Percentiles rank a stretch among this genome's conserved stretches.
These are phyloP conservation scores for Hydrotaea cyrtoneurina DNA, from an alignment of 2,888 invertebrate genomes.

Conservation along the genomic window DNA sequence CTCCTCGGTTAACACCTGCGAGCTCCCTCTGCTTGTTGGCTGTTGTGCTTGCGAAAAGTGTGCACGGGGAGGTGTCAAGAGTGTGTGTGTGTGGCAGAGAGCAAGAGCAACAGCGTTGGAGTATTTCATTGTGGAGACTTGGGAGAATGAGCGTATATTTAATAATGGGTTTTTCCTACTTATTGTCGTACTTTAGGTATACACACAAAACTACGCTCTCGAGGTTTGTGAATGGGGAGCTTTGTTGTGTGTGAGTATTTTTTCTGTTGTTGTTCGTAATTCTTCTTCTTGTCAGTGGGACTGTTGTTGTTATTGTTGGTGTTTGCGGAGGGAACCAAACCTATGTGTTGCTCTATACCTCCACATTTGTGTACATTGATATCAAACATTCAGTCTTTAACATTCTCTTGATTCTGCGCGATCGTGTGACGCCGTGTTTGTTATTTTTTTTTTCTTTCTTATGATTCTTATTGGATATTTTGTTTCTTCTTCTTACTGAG, in stretches of 20 bases:
- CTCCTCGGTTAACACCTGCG: constrained; percentile 62
- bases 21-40: constrained; percentile 45
- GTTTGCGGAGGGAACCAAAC: constrained; percentile 2
- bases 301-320: constrained; percentile 46
- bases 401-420: constrained; percentile 80
- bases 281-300: constrained; percentile 30
- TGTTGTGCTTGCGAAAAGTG: background rate
- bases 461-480: constrained; percentile 31
- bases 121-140: constrained; percentile 47
- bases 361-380: constrained; percentile 53
- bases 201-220: constrained; percentile 52
- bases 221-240: constrained; percentile 61
- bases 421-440: constrained; percentile 69
- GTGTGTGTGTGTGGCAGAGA: constrained; percentile 22
- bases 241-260: constrained; percentile 11
- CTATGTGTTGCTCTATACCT: constrained; percentile 34
- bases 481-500: constrained; percentile 4
- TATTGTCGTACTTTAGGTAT: constrained; percentile 60
- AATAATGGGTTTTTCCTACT: constrained; percentile 64
- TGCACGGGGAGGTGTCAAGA: background rate
- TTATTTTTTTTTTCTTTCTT: no score
- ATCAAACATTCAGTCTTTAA: constrained; percentile 75
- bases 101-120: no score
- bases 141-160: constrained; percentile 22
- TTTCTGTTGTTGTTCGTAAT: constrained; percentile 40